These are phyloP conservation scores for Ips nitidus DNA, from an alignment of 1,140 invertebrate genomes.

Conservation along the genomic window DNA sequence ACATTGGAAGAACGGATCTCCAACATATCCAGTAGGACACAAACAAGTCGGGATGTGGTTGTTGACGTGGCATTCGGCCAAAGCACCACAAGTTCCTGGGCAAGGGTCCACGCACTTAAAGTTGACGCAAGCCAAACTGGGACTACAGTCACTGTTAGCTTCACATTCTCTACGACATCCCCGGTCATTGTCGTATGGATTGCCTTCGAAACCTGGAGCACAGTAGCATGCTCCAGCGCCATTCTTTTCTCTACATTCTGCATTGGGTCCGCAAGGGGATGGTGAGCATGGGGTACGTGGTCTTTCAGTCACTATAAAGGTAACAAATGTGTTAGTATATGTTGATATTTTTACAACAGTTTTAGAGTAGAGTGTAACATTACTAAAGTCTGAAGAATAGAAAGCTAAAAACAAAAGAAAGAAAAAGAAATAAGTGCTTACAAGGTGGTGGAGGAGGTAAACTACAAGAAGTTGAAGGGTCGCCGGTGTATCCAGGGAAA, in stretches of 20 bases:
- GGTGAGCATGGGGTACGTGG: constrained; percentile 63
- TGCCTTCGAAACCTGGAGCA: constrained; percentile 71
- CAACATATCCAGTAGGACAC: constrained; percentile 71
- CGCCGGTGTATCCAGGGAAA: constrained; percentile 71
- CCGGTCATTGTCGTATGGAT: constrained; percentile 65
- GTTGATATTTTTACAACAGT: neutral
- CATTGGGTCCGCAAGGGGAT: constrained; percentile 79
- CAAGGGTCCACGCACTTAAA: constrained; percentile 79
- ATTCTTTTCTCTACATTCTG: constrained; percentile 74
- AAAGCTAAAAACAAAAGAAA: constrained; percentile 6
- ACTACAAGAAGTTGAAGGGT: constrained; percentile 68
- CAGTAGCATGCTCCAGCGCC: constrained; percentile 77
- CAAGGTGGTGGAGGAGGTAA: constrained; percentile 51
- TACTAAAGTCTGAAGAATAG: neutral
- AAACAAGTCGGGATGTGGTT: constrained; percentile 75
- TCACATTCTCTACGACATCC: constrained; percentile 80
- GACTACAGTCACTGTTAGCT: constrained; percentile 70
- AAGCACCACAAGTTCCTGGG: constrained; percentile 69
- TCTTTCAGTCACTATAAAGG: constrained; percentile 48
- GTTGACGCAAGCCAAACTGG: constrained; percentile 68
- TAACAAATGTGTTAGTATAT: neutral
- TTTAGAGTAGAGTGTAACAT: no score
- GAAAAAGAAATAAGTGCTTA: constrained; percentile 43
- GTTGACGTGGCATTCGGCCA: constrained; percentile 72
- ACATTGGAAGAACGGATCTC: constrained; percentile 80